phyloP scores from a whole-genome alignment of 2,888 invertebrate genomes.

The Erynnis tages region DNA sequence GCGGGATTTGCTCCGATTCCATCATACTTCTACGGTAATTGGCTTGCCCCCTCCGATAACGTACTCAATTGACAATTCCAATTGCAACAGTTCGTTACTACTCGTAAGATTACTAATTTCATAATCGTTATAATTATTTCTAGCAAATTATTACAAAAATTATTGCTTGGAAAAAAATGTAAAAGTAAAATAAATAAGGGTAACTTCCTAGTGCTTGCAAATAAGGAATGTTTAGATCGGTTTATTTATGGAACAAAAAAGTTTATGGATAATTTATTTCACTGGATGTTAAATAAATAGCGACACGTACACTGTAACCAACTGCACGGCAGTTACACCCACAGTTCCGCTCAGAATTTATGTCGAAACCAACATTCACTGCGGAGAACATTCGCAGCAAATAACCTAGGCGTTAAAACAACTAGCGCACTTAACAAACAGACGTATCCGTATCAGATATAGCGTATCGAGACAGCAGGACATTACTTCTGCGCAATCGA shows the following conservation, averaged over 20 bases:
- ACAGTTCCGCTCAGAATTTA: conserved; percentile 77
- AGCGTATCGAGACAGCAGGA: conserved; percentile 74
- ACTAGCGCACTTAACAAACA: conserved; percentile 80
- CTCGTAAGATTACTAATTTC: too few species aligned
- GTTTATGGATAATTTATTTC: conserved; percentile 36
- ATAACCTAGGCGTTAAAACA: conserved; percentile 80
- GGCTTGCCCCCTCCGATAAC: conserved; percentile 37
- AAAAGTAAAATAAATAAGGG: not conserved
- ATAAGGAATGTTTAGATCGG: conserved; percentile 4
- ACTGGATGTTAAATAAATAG: conserved; percentile 65
- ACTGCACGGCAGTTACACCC: conserved; percentile 74
- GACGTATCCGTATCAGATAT: conserved; percentile 80
- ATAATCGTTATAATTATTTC: too few species aligned
- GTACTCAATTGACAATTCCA: conserved; percentile 22
- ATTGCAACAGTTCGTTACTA: conserved; percentile 6
- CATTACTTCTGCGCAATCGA: conserved; percentile 79
- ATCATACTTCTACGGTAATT: conserved; percentile 69
- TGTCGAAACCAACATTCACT: conserved; percentile 76
- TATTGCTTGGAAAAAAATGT: too few species aligned
- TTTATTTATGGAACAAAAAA: conserved; percentile 48
- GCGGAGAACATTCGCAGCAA: conserved; percentile 73
- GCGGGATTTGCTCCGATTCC: conserved; percentile 72
- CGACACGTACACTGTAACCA: conserved; percentile 58
- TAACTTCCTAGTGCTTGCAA: conserved; percentile 15
- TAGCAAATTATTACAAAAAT: too few species aligned